Percentiles rank a stretch among this genome's conserved stretches.
These are phyloP conservation scores for Tinea semifulvella DNA, from an alignment of 2,888 invertebrate species.

Conservation along the genomic window DNA sequence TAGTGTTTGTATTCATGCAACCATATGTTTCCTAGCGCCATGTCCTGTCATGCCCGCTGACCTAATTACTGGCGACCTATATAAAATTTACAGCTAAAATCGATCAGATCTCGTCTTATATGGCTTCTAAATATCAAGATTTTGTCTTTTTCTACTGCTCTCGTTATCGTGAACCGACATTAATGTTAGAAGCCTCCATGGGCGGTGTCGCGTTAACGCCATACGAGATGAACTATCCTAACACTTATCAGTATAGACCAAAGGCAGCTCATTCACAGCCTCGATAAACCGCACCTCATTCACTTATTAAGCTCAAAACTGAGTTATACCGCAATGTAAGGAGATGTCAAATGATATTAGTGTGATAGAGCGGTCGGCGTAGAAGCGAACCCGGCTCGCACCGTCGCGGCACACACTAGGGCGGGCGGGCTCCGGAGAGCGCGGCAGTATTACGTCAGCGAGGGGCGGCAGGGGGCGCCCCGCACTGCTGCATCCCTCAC, in stretches of 20 bases:
- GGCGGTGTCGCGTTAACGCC: constrained; percentile 30
- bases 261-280: constrained; percentile 37
- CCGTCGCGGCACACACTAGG: constrained; percentile 64
- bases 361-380: constrained; percentile 46
- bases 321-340: constrained; percentile 33
- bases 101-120: not conserved
- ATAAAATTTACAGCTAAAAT: not conserved
- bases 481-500: constrained; percentile 56
- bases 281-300: constrained; percentile 44
- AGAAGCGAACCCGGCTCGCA: constrained; percentile 41
- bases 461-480: constrained; percentile 26
- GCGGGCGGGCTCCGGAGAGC: constrained; percentile 35
- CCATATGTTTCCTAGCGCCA: constrained; percentile 5
- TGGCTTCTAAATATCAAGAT: constrained; percentile 3
- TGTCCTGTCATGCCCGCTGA: constrained; percentile 5
- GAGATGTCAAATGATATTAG: constrained; percentile 60
- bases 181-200: constrained; percentile 27
- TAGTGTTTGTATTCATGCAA: not conserved
- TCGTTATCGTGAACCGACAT: constrained; percentile 9
- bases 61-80: constrained; percentile 12
- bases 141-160: not conserved
- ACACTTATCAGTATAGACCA: constrained; percentile 13
- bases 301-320: constrained; percentile 43
- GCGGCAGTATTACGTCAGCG: constrained; percentile 64
- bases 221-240: constrained; percentile 6